Evolutionary conservation across 92 coral and sea anemone species (phyloP).

Genomic region (Actinernus sp.): DNA sequence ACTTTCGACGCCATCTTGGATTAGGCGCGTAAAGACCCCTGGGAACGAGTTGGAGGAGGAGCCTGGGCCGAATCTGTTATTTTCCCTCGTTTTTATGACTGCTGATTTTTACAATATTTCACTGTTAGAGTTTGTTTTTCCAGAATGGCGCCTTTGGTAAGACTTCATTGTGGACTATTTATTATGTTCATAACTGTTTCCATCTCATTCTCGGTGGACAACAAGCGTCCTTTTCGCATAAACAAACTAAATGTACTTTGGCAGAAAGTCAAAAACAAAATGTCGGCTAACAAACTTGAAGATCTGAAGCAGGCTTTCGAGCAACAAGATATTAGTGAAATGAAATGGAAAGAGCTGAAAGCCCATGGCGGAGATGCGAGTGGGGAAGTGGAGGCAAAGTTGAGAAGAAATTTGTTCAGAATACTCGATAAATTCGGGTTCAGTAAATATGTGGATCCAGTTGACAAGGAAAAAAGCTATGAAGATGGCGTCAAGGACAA

Average conservation of each 20-base stretch:
- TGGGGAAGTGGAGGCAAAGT: conserved; percentile 80
- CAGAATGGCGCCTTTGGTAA: no score
- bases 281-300: conserved; percentile 71
- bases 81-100: no score
- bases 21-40: no score
- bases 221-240: conserved; percentile 74
- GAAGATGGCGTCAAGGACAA: conserved; percentile 50
- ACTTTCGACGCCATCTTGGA: no score
- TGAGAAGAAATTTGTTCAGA: conserved; percentile 67
- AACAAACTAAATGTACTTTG: conserved; percentile 79
- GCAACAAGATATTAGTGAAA: conserved; percentile 82
- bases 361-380: conserved; percentile 82
- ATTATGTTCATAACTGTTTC: not conserved
- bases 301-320: conserved; percentile 66
- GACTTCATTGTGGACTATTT: no score
- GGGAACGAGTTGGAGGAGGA: no score
- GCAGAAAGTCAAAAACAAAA: conserved; percentile 82
- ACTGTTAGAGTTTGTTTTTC: no score
- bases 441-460: conserved; percentile 21
- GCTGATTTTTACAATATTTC: no score
- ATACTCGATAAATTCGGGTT: conserved; percentile 74
- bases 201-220: conserved; percentile 4
- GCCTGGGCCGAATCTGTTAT: no score
- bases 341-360: conserved; percentile 85
- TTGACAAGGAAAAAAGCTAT: not conserved